Evolutionary conservation across 2,888 invertebrate genomes (phyloP), one percentile per base, ranked within the genome.

Genomic region (Heliconius sara): DNA sequence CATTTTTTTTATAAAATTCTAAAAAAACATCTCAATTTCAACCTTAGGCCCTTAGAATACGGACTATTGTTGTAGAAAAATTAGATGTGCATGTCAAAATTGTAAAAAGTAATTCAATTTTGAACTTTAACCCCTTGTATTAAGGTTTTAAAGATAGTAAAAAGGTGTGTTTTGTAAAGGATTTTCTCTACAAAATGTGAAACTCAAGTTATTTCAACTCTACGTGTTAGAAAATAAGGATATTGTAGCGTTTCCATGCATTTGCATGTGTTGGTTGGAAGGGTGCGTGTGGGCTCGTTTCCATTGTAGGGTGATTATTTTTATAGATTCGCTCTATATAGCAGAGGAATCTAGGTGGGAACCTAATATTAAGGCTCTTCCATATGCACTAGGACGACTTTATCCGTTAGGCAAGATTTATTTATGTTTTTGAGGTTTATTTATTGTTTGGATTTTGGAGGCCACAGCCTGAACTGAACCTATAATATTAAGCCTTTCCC

Each of bases 231-330:
- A 65, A 60, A 73, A 73, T 73, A 73, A 73, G 73, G 60, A 60
- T 73, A 73, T 60, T 73, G 73, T 60, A 60, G 57, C 73, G 13
- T 60, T 73, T 73, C 10, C 57, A 73, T 34, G 22, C 39, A 25
- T 83, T 76, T 80, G 65, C 60, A 78, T 83, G 85, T 86, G 85
- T 85, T 84, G 79, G 81, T 77, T 78, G 80, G 81, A 84, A 83
- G 84, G 84, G 85, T 85, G 85, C 85, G 83, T 83, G 82, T 83
- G 83, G 83, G 83, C 83, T 72, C 75, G 84, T 84, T 78, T 82
- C 80, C 87, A 83, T 83, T 85, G 80, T 70, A 13, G 3, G 0
- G 65, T 79, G 67, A 16, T 3, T 30, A 22, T 30, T 73, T 52
- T 30, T 57, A 34, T 30, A 25, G 0, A 2, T 65, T 27, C n/a